Percentiles rank a stretch among this genome's conserved stretches.
phyloP scores from a whole-genome alignment of 2,888 invertebrate species.

The Eupithecia pulchellata region DNA sequence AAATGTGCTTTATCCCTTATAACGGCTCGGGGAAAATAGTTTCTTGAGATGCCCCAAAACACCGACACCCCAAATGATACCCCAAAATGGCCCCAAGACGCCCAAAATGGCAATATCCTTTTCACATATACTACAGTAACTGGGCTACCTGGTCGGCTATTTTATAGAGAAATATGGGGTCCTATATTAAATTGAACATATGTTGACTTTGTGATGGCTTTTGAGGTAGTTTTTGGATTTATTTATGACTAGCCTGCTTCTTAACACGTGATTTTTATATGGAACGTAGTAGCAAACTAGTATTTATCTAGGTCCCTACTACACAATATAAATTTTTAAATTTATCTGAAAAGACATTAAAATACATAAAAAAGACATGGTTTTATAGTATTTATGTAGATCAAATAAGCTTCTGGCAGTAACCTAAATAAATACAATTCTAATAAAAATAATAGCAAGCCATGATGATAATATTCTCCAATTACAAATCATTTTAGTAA shows the following conservation, averaged over 20 bases:
- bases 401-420: too few species aligned
- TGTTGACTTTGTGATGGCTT: conserved; percentile 5
- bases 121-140: conserved; percentile 36
- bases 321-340: too few species aligned
- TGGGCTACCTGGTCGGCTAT: conserved; percentile 20
- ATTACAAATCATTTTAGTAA: too few species aligned
- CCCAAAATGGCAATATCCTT: conserved; percentile 36
- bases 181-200: conserved; percentile 20
- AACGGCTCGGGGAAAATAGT: conserved; percentile 31
- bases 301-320: too few species aligned
- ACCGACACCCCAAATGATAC: conserved; percentile 17
- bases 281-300: too few species aligned
- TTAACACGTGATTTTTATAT: not conserved
- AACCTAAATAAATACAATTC: too few species aligned
- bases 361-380: too few species aligned
- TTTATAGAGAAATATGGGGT: conserved; percentile 26
- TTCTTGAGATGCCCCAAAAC: conserved; percentile 15
- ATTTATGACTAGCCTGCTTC: too few species aligned
- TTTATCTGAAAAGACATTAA: too few species aligned
- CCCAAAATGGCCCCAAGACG: conserved; percentile 27
- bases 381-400: too few species aligned
- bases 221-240: conserved; percentile 1
- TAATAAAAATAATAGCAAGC: too few species aligned
- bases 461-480: too few species aligned
- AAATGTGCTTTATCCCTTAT: conserved; percentile 34